Conservation (phyloP, 53 echinoderm and acorn worm species). For the Zoroaster sp. region DNA sequence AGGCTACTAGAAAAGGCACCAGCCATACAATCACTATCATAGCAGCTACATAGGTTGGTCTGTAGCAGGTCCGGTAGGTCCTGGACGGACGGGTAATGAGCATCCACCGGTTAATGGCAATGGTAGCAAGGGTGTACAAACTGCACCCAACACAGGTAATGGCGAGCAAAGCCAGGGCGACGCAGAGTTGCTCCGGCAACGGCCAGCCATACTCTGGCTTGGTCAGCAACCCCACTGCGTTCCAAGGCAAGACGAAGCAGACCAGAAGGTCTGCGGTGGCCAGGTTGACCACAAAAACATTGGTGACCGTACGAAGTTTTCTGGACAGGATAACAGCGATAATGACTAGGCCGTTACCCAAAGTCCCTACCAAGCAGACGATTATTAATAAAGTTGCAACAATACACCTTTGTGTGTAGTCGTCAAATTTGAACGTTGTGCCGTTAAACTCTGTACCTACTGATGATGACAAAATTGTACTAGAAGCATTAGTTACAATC, state of each 20-base stretch:
- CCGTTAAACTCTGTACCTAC: too few species aligned
- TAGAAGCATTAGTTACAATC: too few species aligned
- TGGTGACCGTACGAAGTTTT: constrained; percentile 63
- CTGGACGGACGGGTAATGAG: constrained; percentile 62
- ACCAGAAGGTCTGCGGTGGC: constrained; percentile 75
- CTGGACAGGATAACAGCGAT: constrained; percentile 67
- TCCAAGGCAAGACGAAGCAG: constrained; percentile 63
- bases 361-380: constrained; percentile 44
- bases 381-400: constrained; percentile 55
- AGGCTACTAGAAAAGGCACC: constrained; percentile 59
- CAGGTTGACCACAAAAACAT: too few species aligned
- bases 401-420: constrained; percentile 63
- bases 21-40: constrained; percentile 72
- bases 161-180: constrained; percentile 64
- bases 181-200: constrained; percentile 55
- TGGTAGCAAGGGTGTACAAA: constrained; percentile 63
- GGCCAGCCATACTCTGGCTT: constrained; percentile 63
- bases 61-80: constrained; percentile 66
- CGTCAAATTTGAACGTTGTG: constrained; percentile 53
- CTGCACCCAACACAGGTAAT: constrained; percentile 84
- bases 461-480: too few species aligned
- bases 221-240: constrained; percentile 68
- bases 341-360: constrained; percentile 72
- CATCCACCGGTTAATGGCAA: constrained; percentile 60
- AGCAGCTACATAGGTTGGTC: constrained; percentile 27